Evolutionary conservation across 2,797 vertebrate species (phyloP).

Genomic region (Gymnothorax reevesii): DNA sequence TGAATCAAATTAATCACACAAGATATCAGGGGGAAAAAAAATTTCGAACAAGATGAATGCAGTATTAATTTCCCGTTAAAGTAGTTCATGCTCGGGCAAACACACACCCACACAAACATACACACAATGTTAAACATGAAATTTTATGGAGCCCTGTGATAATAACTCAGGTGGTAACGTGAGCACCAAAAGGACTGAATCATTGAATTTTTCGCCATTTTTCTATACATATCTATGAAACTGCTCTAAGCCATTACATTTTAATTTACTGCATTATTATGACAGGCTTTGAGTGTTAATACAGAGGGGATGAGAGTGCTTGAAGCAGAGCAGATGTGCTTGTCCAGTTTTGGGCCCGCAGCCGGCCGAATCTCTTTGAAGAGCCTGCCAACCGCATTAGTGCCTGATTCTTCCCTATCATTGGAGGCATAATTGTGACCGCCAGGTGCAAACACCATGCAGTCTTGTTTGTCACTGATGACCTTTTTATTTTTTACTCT

Average conservation of each 20-base stretch:
- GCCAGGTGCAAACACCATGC: conserved; percentile 77
- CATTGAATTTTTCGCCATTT: background rate
- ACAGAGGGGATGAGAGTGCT: background rate
- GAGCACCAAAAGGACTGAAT: background rate
- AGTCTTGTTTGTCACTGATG: conserved; percentile 72
- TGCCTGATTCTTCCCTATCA: conserved; percentile 68
- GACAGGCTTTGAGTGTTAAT: background rate
- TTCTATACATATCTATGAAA: background rate
- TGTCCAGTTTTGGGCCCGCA: conserved; percentile 23
- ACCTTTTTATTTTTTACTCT: conserved; percentile 68
- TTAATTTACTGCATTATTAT: background rate
- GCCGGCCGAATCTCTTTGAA: conserved; percentile 58
- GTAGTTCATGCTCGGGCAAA: no score
- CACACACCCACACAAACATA: no score
- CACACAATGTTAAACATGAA: no score
- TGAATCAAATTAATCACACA: background rate
- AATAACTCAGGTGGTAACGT: background rate
- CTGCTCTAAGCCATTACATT: background rate
- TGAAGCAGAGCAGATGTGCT: background rate
- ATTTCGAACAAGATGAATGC: background rate
- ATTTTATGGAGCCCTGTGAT: background rate
- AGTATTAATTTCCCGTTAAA: background rate
- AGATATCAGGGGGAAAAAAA: background rate
- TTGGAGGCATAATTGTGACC: conserved; percentile 68
- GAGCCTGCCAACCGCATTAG: conserved; percentile 68